These are phyloP conservation scores for Ctenomys sociabilis DNA, from an alignment of 2,113 vertebrate genomes.

Conservation along the genomic window DNA sequence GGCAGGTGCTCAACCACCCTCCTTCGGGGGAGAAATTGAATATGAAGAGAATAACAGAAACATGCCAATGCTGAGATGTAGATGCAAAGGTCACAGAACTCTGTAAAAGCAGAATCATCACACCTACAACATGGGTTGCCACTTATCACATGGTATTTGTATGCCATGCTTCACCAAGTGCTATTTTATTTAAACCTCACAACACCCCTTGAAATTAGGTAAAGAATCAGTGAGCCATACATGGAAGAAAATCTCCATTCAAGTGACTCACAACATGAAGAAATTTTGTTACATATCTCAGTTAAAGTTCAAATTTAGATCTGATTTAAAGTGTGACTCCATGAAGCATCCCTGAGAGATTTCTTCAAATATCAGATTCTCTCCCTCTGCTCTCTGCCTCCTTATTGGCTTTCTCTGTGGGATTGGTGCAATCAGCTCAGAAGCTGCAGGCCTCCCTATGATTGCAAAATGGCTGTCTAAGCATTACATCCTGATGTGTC, in stretches of 20 bases:
- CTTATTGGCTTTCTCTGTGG: not conserved
- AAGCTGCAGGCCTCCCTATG: not conserved
- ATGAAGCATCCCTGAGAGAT: not conserved
- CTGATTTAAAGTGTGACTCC: not conserved
- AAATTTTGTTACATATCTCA: not conserved
- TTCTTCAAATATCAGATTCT: not conserved
- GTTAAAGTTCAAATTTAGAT: slow-evolving; percentile 25
- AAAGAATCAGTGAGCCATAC: not conserved
- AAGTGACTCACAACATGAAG: not conserved
- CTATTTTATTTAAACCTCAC: not conserved
- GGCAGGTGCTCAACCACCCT: not conserved
- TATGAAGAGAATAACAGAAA: not conserved
- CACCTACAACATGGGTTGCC: not conserved
- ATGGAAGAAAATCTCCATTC: not conserved
- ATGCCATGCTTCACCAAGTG: not conserved
- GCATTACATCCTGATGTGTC: not conserved
- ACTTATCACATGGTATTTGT: not conserved
- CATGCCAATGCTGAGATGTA: not conserved
- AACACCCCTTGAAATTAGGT: not conserved
- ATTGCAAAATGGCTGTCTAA: not conserved
- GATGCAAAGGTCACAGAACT: not conserved
- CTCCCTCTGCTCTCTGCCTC: not conserved
- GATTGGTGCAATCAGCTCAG: not conserved
- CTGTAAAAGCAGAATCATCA: not conserved
- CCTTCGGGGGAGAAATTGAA: not conserved